A percentile compares a stretch with the other conserved stretches of the same genome.
Conservation (phyloP, 2,888 invertebrate species). For the Ormyrus thymus region DNA sequence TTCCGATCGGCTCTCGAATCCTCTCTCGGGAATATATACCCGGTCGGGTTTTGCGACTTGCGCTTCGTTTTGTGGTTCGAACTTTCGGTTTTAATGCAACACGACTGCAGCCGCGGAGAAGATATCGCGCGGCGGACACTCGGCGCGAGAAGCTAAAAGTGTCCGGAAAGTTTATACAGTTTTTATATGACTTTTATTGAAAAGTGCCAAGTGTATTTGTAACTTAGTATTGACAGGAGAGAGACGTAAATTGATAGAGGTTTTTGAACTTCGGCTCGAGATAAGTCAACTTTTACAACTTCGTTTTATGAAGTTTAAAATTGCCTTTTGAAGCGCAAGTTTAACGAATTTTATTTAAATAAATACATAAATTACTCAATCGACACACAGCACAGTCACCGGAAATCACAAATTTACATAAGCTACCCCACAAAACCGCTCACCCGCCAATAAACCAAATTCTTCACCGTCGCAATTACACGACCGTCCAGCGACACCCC, state of each 20-base stretch:
- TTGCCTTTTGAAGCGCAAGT: too few relatives aligned
- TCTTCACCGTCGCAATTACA: slow-evolving; percentile 21
- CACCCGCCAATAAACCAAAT: not conserved
- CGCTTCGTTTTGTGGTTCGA: slow-evolving; percentile 3
- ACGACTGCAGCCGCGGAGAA: not conserved
- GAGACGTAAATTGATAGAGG: too few relatives aligned
- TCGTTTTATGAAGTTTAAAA: not conserved
- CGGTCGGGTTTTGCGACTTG: not conserved
- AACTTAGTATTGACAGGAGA: too few relatives aligned
- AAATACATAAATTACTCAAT: too few relatives aligned
- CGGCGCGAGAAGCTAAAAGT: too few relatives aligned
- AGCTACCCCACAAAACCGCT: not conserved
- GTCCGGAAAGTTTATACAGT: too few relatives aligned
- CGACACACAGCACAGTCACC: too few relatives aligned
- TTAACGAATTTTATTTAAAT: too few relatives aligned
- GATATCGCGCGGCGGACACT: too few relatives aligned
- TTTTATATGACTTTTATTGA: slow-evolving; percentile 1
- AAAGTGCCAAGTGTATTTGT: not conserved
- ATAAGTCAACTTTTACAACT: not conserved
- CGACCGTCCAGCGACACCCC: not conserved
- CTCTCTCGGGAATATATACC: not conserved
- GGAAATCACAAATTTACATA: not conserved
- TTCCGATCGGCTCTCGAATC: slow-evolving; percentile 16
- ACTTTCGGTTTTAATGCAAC: slow-evolving; percentile 23
- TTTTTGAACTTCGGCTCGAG: too few relatives aligned